Evolutionary conservation across 92 coral and sea anemone genomes (phyloP).

Genomic region (Virgularia gustaviana): DNA sequence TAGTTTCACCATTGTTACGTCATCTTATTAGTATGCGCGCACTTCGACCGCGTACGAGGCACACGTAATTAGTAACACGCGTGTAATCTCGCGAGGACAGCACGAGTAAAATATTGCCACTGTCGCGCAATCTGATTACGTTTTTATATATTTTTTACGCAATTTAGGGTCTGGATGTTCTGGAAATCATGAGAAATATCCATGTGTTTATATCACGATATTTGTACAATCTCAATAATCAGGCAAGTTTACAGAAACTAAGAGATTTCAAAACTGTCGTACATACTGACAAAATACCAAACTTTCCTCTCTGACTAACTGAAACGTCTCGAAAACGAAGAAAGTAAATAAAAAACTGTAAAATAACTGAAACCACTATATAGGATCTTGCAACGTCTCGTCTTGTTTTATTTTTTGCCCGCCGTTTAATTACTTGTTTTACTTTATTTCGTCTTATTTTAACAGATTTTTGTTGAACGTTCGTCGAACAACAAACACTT

Average conservation of each 20-base stretch:
- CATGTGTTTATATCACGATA: constrained; percentile 96
- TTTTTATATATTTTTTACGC: not conserved
- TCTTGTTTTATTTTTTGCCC: not conserved
- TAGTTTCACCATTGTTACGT: not conserved
- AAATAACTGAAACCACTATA: not conserved
- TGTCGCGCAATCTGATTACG: not conserved
- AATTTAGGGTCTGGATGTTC: constrained; percentile 84
- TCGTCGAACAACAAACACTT: constrained; percentile 96
- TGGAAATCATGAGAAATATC: constrained; percentile 96
- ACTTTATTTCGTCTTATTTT: not conserved
- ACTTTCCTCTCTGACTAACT: too few species aligned
- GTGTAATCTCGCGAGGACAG: not conserved
- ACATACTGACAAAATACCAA: too few species aligned
- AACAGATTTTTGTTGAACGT: constrained; percentile 89
- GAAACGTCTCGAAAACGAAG: too few species aligned
- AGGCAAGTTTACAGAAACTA: too few species aligned
- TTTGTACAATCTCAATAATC: constrained; percentile 94
- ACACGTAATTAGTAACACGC: not conserved
- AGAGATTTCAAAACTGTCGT: too few species aligned
- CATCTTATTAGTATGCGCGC: not conserved
- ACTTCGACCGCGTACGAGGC: too few species aligned
- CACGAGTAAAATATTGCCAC: not conserved
- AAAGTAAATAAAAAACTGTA: too few species aligned
- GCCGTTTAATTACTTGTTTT: too few species aligned
- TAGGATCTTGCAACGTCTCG: not conserved